A percentile compares a stretch with the other conserved stretches of the same genome.
Evolutionary conservation across 2,888 invertebrate genomes (phyloP).

Genomic region (Tricholauxania praeusta): DNA sequence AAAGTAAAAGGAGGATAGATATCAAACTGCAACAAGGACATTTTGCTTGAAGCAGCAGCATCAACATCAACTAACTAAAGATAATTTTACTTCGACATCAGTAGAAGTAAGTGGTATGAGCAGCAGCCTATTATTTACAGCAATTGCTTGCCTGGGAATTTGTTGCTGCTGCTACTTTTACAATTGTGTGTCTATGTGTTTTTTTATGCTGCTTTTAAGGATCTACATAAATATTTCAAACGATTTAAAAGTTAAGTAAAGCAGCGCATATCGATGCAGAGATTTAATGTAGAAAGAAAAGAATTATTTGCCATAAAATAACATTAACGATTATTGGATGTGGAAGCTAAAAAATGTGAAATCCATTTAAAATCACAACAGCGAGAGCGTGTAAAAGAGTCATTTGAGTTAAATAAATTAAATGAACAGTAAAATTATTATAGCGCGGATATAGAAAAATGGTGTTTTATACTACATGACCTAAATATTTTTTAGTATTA

Average conservation of each 20-base stretch:
- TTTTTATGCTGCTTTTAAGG: slow-evolving; percentile 1
- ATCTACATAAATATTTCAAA: slow-evolving; percentile 13
- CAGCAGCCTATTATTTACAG: slow-evolving; percentile 25
- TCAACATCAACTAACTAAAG: background rate
- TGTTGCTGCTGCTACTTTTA: background rate
- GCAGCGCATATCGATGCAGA: no score
- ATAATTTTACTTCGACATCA: slow-evolving; percentile 10
- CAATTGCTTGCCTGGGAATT: slow-evolving; percentile 7
- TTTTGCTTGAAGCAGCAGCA: background rate
- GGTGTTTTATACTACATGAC: no score
- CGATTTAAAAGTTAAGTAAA: background rate
- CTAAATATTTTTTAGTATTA: no score
- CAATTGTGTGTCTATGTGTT: background rate
- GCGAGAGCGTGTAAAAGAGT: background rate
- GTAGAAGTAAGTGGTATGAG: background rate
- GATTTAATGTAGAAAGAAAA: background rate
- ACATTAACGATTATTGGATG: background rate
- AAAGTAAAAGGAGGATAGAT: background rate
- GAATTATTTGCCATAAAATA: slow-evolving; percentile 1
- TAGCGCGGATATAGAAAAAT: no score
- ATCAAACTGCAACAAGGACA: no score
- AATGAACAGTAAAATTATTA: no score
- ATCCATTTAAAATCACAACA: no score
- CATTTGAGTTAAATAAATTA: no score
- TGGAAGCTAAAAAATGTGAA: background rate